Percentiles rank a stretch among this genome's conserved stretches.
phyloP scores from a whole-genome alignment of 1,140 invertebrate genomes.

The Tigriopus japonicus region DNA sequence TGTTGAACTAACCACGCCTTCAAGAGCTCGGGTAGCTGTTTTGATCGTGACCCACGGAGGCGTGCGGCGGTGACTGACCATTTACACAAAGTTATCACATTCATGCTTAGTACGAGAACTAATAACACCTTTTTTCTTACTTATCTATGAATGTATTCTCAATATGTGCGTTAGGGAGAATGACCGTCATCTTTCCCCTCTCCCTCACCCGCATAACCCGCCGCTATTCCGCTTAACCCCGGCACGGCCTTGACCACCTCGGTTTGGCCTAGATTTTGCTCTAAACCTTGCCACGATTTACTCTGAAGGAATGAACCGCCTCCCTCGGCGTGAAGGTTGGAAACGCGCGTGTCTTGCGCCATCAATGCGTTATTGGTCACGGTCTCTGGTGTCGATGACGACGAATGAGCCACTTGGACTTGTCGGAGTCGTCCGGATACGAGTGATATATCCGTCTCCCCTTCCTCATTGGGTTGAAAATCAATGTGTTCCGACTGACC shows the following conservation, averaged over 20 bases:
- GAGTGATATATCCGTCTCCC: slow-evolving; percentile 21
- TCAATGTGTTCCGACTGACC: slow-evolving; percentile 23
- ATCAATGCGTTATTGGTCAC: not conserved
- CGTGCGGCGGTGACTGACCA: too few species aligned
- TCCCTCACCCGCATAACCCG: not conserved
- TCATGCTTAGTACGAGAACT: too few species aligned
- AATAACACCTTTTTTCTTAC: not conserved
- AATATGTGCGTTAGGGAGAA: too few species aligned
- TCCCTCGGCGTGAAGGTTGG: not conserved
- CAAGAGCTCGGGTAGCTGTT: too few species aligned
- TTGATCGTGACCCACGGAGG: too few species aligned
- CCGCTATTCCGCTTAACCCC: slow-evolving; percentile 27
- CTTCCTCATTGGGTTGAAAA: not conserved
- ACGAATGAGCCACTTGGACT: slow-evolving; percentile 18
- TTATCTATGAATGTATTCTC: too few species aligned
- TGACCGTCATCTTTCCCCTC: too few species aligned
- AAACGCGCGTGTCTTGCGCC: not conserved
- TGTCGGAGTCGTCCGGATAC: slow-evolving; percentile 21
- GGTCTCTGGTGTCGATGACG: slow-evolving; percentile 3
- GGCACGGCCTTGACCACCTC: slow-evolving; percentile 23
- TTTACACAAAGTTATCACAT: too few species aligned
- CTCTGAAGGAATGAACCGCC: slow-evolving; percentile 13
- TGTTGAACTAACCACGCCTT: too few species aligned
- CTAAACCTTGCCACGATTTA: slow-evolving; percentile 27
- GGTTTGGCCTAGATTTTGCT: slow-evolving; percentile 27